These are phyloP conservation scores for Amphipoea lucens DNA, from an alignment of 2,888 invertebrate species.

Conservation along the genomic window DNA sequence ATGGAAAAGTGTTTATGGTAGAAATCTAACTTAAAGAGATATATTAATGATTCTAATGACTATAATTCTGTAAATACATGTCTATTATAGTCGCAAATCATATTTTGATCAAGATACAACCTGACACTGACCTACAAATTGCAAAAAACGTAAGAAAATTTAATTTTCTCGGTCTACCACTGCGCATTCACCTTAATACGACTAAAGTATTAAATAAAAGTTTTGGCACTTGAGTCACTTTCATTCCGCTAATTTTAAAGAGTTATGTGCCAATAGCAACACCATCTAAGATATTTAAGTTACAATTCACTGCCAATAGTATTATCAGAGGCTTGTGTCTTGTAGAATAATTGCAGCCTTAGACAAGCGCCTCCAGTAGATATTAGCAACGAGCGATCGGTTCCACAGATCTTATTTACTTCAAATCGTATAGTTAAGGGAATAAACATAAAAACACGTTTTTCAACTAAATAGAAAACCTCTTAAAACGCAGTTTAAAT, in stretches of 20 bases:
- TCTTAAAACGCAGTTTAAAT: constrained; percentile 16
- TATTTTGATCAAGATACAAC: no score
- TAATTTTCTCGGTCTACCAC: no score
- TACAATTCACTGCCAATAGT: constrained; percentile 63
- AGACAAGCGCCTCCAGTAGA: constrained; percentile 53
- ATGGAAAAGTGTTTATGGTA: no score
- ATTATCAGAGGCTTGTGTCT: constrained; percentile 58
- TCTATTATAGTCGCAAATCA: no score
- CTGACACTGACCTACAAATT: no score
- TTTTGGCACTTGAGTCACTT: constrained; percentile 14
- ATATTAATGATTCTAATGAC: no score
- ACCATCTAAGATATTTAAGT: constrained; percentile 55
- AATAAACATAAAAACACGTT: constrained; percentile 21
- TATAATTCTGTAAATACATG: no score
- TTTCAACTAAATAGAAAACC: constrained; percentile 15
- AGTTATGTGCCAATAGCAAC: constrained; percentile 52
- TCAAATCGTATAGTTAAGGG: constrained; percentile 35
- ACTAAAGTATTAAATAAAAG: constrained; percentile 21
- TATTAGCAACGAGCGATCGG: constrained; percentile 31
- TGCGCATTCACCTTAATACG: background rate
- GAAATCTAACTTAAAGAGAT: no score
- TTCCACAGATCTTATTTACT: constrained; percentile 29
- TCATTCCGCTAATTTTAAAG: constrained; percentile 41
- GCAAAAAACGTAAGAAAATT: no score
- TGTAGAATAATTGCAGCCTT: constrained; percentile 55